Conservation (phyloP, 2,113 vertebrate genomes). For the Micronisus gabar region DNA sequence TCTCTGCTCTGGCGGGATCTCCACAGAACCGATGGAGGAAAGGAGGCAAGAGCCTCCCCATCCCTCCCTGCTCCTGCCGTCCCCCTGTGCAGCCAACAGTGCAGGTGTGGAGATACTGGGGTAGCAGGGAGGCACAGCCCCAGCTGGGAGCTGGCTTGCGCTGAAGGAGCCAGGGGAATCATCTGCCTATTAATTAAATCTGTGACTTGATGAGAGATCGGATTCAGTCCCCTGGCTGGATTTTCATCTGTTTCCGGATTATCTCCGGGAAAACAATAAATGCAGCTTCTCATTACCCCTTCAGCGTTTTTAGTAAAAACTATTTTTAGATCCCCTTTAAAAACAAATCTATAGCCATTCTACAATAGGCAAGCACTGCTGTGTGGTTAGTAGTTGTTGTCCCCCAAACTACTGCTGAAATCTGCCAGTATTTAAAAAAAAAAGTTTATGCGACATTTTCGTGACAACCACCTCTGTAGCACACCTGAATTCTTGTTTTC, state of each 20-base stretch:
- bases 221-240: not conserved
- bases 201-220: not conserved
- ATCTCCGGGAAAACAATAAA: not conserved
- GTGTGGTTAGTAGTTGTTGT: not conserved
- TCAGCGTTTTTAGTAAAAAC: not conserved
- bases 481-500: not conserved
- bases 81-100: fast-evolving
- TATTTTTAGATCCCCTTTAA: not conserved
- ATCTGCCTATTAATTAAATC: not conserved
- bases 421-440: not conserved
- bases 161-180: not conserved
- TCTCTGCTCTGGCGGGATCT: not conserved
- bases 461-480: not conserved
- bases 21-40: not conserved
- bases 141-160: not conserved
- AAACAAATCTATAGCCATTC: not conserved
- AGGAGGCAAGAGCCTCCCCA: not conserved
- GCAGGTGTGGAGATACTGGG: fast-evolving
- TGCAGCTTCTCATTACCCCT: not conserved
- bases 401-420: not conserved
- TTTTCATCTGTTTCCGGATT: not conserved
- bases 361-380: not conserved
- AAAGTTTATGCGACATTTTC: not conserved
- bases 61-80: not conserved
- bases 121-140: fast-evolving